Evolutionary conservation across 2,113 vertebrate genomes (phyloP).

Genomic region (Penelope pileata): DNA sequence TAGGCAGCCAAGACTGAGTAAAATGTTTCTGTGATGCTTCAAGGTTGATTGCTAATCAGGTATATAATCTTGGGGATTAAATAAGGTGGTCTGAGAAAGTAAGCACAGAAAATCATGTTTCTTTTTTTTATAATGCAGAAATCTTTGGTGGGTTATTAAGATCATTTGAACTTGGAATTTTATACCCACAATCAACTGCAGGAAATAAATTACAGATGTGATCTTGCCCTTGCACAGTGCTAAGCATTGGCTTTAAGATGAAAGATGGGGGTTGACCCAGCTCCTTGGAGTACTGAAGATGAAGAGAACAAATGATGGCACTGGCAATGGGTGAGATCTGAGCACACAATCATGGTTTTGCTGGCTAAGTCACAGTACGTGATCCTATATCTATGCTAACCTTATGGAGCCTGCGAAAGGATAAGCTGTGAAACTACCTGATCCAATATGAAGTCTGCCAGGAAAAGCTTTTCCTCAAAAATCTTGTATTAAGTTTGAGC

Average conservation of each 20-base stretch:
- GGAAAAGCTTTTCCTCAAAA: neutral
- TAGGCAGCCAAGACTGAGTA: neutral
- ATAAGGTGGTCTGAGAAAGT: neutral
- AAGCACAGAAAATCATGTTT: neutral
- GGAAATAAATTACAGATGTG: neutral
- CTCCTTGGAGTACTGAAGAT: neutral
- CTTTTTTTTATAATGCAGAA: neutral
- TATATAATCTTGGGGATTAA: neutral
- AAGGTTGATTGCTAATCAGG: neutral
- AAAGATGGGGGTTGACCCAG: neutral
- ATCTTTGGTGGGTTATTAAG: neutral
- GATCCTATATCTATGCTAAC: neutral
- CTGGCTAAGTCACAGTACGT: neutral
- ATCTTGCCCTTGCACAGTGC: neutral
- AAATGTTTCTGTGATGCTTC: neutral
- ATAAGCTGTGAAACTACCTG: neutral
- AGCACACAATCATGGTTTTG: neutral
- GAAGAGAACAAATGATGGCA: neutral
- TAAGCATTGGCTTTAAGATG: neutral
- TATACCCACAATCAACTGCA: neutral
- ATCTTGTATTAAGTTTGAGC: neutral
- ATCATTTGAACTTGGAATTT: conserved; percentile 5
- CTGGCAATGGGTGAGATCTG: neutral
- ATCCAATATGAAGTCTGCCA: neutral
- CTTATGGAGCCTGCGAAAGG: neutral